Conservation (phyloP, 2,888 invertebrate genomes). For the Myathropa florea region DNA sequence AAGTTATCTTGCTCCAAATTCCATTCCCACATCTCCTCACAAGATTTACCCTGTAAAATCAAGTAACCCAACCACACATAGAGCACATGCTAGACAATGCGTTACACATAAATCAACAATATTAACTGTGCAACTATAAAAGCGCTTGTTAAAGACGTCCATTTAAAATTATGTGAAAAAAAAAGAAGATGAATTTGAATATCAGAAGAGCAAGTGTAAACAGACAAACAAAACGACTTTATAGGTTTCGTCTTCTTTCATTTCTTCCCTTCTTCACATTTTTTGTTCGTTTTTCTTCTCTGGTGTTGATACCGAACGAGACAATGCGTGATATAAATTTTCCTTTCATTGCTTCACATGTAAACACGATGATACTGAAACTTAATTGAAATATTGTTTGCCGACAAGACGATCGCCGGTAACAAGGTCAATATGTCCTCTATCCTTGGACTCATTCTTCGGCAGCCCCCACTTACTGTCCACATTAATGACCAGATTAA, state of each 20-base stretch:
- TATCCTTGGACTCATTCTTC: background rate
- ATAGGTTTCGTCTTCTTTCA: constrained; percentile 3
- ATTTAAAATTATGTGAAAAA: constrained; percentile 13
- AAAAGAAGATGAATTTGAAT: constrained; percentile 1
- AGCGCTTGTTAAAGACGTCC: constrained; percentile 10
- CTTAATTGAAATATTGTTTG: constrained; percentile 46
- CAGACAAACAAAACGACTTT: constrained; percentile 19
- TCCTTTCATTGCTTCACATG: background rate
- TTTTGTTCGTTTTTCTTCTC: background rate
- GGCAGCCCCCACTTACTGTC: background rate
- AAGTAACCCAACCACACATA: background rate
- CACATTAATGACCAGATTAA: constrained; percentile 30
- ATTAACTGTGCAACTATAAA: constrained; percentile 1
- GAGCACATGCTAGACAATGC: constrained; percentile 20
- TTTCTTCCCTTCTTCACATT: background rate
- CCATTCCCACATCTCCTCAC: background rate
- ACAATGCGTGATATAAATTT: constrained; percentile 23
- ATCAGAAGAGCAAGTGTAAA: constrained; percentile 3
- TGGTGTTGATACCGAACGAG: background rate
- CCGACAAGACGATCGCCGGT: constrained; percentile 33
- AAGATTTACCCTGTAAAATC: background rate
- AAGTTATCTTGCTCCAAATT: background rate
- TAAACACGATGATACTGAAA: background rate
- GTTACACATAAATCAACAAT: constrained; percentile 22
- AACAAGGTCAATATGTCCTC: constrained; percentile 26